Conservation (phyloP, 2,888 invertebrate genomes). For the Tetragonula carbonaria region DNA sequence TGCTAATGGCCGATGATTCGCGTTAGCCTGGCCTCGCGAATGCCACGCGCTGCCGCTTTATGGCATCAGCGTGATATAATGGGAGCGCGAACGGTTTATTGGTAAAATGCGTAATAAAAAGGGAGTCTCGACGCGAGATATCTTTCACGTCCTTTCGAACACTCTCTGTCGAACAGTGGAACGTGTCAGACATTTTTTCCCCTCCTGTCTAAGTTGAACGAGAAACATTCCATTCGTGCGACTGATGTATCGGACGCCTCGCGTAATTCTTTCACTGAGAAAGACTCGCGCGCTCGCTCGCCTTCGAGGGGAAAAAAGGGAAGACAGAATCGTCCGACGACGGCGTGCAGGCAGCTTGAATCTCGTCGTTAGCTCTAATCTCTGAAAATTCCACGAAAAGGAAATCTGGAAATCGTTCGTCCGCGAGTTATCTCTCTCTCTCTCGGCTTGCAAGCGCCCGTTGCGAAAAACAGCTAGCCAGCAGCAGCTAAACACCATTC, state of each 20-base stretch:
- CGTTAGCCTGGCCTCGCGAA: conserved; percentile 15
- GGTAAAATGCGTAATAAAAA: conserved; percentile 1
- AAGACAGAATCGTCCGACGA: not conserved
- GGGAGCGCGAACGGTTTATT: not conserved
- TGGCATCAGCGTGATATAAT: not conserved
- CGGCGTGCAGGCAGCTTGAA: not conserved
- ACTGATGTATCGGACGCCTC: no score
- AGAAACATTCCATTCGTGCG: no score
- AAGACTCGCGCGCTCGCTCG: no score
- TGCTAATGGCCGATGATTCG: conserved; percentile 30
- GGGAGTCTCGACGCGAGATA: not conserved
- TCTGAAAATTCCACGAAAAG: not conserved
- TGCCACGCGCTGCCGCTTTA: conserved; percentile 9
- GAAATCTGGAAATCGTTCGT: not conserved
- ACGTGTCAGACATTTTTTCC: no score
- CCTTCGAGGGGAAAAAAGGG: no score
- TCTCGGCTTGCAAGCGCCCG: no score
- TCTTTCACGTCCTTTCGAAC: not conserved
- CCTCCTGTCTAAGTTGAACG: no score
- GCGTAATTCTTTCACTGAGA: no score
- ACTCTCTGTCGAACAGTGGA: not conserved
- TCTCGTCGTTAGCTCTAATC: not conserved
- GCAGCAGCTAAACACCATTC: not conserved
- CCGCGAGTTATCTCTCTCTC: not conserved
- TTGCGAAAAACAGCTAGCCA: not conserved